These are phyloP conservation scores for Acanthopagrus latus DNA, from an alignment of 2,797 vertebrate genomes.

Conservation along the genomic window DNA sequence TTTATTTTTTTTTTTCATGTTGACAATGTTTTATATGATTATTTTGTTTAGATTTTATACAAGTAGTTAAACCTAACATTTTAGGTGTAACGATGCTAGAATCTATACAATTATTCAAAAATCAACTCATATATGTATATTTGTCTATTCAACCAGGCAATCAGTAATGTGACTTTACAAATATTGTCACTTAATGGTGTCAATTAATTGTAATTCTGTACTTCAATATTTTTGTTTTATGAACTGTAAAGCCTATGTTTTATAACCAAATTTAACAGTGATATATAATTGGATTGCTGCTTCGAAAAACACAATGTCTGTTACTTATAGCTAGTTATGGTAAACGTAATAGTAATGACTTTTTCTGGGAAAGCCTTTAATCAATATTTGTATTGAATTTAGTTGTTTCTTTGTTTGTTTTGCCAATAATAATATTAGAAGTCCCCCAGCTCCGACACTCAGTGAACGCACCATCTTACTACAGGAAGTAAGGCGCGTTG, in stretches of 20 bases:
- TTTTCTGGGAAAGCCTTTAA: not conserved
- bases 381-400: no score
- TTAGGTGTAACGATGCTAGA: not conserved
- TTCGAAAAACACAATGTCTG: no score
- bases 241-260: not conserved
- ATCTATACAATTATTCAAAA: not conserved
- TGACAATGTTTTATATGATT: not conserved
- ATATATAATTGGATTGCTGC: not conserved
- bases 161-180: not conserved
- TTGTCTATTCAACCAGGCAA: not conserved
- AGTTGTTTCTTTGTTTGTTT: no score
- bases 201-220: not conserved
- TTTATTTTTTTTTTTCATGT: no score
- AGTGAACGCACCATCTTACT: slow-evolving; percentile 46
- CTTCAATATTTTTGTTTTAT: not conserved
- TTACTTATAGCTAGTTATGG: no score
- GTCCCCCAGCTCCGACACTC: slow-evolving; percentile 4
- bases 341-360: no score
- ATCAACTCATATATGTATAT: no score
- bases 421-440: not conserved
- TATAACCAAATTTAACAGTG: not conserved
- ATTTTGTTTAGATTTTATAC: not conserved
- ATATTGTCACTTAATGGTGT: no score
- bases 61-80: not conserved
- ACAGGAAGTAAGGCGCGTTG: slow-evolving; percentile 66